Conservation (phyloP, 2,888 invertebrate species). For the Yponomeuta plumbellus region DNA sequence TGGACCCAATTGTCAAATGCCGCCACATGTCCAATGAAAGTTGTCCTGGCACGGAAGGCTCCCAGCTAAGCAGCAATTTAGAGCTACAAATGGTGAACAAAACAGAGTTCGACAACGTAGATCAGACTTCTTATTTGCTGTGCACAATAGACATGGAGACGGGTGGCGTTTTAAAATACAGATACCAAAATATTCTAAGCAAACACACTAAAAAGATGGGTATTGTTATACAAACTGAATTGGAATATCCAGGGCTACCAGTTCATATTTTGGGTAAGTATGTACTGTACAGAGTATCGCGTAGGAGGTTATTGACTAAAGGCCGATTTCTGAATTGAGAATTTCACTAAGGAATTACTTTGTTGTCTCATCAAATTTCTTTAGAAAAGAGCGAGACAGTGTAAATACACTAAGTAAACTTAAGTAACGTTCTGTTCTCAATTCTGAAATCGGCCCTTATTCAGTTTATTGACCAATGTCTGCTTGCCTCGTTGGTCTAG, state of each 20-base stretch:
- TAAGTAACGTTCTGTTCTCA: too few relatives aligned
- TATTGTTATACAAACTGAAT: constrained; percentile 50
- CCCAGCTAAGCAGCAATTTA: not conserved
- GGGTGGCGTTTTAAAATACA: not conserved
- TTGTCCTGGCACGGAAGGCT: not conserved
- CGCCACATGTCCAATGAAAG: constrained; percentile 28
- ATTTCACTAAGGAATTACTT: too few relatives aligned
- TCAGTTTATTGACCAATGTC: too few relatives aligned
- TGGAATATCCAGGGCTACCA: constrained; percentile 35
- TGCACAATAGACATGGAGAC: not conserved
- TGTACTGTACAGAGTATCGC: too few relatives aligned
- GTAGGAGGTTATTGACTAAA: too few relatives aligned
- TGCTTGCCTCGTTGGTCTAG: too few relatives aligned
- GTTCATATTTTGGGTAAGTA: constrained; percentile 53
- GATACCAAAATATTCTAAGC: not conserved
- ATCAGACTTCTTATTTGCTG: not conserved
- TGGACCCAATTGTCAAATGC: constrained; percentile 84
- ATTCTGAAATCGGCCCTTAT: too few relatives aligned
- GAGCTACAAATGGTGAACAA: constrained; percentile 28
- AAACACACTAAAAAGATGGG: constrained; percentile 20
- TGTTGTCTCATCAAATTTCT: too few relatives aligned
- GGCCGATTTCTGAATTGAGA: too few relatives aligned
- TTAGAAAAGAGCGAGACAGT: too few relatives aligned
- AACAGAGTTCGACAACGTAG: constrained; percentile 35
- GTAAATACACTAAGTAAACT: too few relatives aligned